Conservation (phyloP, 2,888 invertebrate species). For the Drosophila neoperkinsi region DNA sequence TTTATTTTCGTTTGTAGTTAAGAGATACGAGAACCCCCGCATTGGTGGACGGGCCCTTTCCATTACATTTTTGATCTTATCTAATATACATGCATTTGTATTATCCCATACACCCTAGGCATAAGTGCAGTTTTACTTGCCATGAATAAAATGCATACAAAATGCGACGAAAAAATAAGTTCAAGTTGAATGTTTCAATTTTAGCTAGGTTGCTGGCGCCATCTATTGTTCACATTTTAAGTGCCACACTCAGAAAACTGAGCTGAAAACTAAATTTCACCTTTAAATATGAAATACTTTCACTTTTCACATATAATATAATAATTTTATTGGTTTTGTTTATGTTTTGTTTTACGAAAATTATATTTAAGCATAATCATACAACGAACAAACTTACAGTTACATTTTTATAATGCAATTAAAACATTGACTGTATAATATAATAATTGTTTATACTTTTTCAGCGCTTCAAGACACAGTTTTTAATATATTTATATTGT, state of each 20-base stretch:
- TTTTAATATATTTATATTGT: conserved; percentile 18
- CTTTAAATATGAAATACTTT: not conserved
- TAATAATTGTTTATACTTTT: conserved; percentile 67
- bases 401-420: conserved; percentile 77
- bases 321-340: conserved; percentile 57
- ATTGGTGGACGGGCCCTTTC: conserved; percentile 73
- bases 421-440: conserved; percentile 79
- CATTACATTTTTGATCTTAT: conserved; percentile 55
- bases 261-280: not conserved
- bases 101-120: conserved; percentile 33
- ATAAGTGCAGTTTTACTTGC: conserved; percentile 66
- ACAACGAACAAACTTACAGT: conserved; percentile 77
- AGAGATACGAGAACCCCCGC: conserved; percentile 29
- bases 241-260: not conserved
- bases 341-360: conserved; percentile 72
- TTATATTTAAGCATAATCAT: conserved; percentile 74
- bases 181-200: not conserved
- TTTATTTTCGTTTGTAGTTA: conserved; percentile 33
- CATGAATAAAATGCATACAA: conserved; percentile 69
- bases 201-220: not conserved
- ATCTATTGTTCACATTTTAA: conserved; percentile 21
- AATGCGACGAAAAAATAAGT: conserved; percentile 54
- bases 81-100: conserved; percentile 4
- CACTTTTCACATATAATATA: conserved; percentile 50
- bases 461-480: conserved; percentile 51